phyloP scores from a whole-genome alignment of 2,113 vertebrate genomes.

The Meriones unguiculatus region DNA sequence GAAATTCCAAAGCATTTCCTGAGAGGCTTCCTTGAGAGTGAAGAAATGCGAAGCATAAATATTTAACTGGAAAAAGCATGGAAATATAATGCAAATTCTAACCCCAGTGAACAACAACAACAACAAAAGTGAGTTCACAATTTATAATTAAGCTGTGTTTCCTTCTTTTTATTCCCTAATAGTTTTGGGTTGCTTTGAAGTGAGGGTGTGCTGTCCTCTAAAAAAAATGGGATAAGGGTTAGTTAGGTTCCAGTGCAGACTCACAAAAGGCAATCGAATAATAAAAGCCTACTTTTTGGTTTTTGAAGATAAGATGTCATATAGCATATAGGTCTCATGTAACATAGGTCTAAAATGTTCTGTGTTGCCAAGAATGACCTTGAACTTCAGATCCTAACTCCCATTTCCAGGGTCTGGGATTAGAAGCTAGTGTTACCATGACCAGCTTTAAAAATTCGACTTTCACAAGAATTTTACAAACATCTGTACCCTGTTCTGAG shows the following conservation, averaged over 20 bases:
- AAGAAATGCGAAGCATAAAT: slow-evolving; percentile 46
- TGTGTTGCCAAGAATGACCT: neutral
- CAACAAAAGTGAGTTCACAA: neutral
- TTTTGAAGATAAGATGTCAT: neutral
- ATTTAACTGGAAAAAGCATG: slow-evolving; percentile 32
- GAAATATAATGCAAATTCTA: slow-evolving; percentile 30
- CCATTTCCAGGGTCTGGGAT: neutral
- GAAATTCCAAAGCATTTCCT: slow-evolving; percentile 29
- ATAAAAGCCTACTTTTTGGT: neutral
- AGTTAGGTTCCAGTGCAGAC: neutral
- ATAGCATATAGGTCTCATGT: neutral
- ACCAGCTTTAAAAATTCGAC: neutral
- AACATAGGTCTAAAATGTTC: neutral
- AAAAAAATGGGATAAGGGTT: neutral
- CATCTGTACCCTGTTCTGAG: neutral
- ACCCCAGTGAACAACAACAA: neutral
- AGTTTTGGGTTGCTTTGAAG: slow-evolving; percentile 27
- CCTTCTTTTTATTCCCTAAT: slow-evolving; percentile 29
- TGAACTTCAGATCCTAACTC: neutral
- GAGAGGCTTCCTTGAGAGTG: slow-evolving; percentile 11
- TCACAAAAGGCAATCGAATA: neutral
- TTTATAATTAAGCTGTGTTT: neutral
- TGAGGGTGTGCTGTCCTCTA: neutral
- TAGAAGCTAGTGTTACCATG: neutral
- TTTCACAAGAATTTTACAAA: neutral